Percentiles rank a stretch among this genome's conserved stretches.
phyloP scores from a whole-genome alignment of 2,888 invertebrate species.

The Agrenia bidenticulata region DNA sequence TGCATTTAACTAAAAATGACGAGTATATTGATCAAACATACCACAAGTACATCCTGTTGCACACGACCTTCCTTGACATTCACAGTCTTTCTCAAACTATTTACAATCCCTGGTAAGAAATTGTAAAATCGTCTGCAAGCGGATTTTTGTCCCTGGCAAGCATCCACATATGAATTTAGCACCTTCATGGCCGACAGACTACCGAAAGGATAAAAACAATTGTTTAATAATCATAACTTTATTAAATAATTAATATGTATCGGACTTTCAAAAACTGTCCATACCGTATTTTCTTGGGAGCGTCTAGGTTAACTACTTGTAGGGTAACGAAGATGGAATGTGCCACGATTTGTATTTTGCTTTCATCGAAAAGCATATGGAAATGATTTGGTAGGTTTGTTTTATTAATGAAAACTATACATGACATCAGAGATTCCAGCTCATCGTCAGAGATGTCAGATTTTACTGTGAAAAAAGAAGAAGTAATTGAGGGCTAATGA shows the following conservation, averaged over 20 bases:
- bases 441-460: constrained; percentile 31
- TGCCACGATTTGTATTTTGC: constrained; percentile 33
- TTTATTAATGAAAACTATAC: constrained; percentile 16
- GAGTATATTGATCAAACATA: constrained; percentile 10
- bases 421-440: constrained; percentile 14
- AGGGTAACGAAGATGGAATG: constrained; percentile 41
- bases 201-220: no score
- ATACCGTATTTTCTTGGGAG: constrained; percentile 34
- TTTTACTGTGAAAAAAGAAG: constrained; percentile 31
- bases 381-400: constrained; percentile 26
- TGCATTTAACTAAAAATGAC: not conserved
- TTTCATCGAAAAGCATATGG: constrained; percentile 26
- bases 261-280: no score
- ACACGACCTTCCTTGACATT: constrained; percentile 31
- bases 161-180: no score
- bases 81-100: constrained; percentile 31
- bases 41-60: constrained; percentile 29
- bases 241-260: no score
- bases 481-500: constrained; percentile 2
- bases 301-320: constrained; percentile 26
- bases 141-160: constrained; percentile 25
- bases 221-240: no score
- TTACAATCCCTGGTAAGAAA: constrained; percentile 48
- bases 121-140: constrained; percentile 32
- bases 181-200: no score